These are phyloP conservation scores for Baccha elongata DNA, from an alignment of 2,888 invertebrate species.

Conservation along the genomic window DNA sequence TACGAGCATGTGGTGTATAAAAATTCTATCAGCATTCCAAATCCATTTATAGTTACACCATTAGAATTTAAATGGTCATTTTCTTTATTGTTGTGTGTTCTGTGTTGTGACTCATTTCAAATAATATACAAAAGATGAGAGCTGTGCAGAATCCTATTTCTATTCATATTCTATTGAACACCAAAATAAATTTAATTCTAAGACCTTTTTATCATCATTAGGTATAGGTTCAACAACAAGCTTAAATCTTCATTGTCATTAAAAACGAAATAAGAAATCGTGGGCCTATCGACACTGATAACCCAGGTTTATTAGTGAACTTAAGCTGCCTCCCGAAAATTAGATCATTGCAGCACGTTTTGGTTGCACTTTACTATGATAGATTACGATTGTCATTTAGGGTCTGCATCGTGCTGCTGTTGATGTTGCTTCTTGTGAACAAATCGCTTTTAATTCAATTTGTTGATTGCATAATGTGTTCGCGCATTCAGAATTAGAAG, in stretches of 20 bases:
- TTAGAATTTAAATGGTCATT: constrained; percentile 41
- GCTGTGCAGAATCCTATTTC: too few species aligned
- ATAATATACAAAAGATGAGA: too few species aligned
- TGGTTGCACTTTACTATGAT: constrained; percentile 8
- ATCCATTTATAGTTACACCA: constrained; percentile 54
- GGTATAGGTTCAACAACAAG: too few species aligned
- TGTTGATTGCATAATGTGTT: constrained; percentile 69
- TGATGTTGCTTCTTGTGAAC: constrained; percentile 7
- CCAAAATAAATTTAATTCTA: neutral
- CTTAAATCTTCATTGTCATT: neutral
- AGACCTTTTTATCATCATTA: neutral
- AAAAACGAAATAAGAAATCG: constrained; percentile 1
- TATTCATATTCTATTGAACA: too few species aligned
- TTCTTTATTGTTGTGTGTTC: neutral
- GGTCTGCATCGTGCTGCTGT: neutral
- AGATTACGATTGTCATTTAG: constrained; percentile 58
- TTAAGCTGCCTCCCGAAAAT: constrained; percentile 21
- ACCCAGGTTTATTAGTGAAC: constrained; percentile 16
- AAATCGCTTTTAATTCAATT: constrained; percentile 69
- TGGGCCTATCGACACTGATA: constrained; percentile 53
- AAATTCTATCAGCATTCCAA: constrained; percentile 59
- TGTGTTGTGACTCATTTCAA: too few species aligned
- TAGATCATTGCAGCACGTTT: constrained; percentile 37
- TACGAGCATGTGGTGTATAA: constrained; percentile 19
- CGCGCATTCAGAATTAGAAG: constrained; percentile 45